Evolutionary conservation across 2,888 invertebrate species (phyloP).

Genomic region (Oeneis ivallda): DNA sequence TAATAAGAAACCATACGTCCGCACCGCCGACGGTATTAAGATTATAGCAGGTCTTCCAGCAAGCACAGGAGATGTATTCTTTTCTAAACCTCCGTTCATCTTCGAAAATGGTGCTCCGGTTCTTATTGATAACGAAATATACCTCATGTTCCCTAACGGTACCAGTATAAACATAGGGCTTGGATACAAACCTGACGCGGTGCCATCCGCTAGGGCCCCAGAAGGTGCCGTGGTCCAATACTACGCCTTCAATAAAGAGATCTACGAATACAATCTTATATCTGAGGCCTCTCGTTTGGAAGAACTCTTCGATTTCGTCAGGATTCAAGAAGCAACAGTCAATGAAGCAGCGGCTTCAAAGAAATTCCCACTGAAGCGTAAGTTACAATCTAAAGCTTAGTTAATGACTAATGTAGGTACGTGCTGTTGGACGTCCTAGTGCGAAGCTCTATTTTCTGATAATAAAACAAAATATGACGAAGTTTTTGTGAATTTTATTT

Average conservation of each 20-base stretch:
- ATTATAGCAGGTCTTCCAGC: slow-evolving; percentile 57
- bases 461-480: not conserved
- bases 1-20: slow-evolving; percentile 52
- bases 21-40: slow-evolving; percentile 46
- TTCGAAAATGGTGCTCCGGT: slow-evolving; percentile 50
- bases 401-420: too few species aligned
- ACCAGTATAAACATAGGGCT: slow-evolving; percentile 36
- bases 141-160: slow-evolving; percentile 52
- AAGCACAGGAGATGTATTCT: slow-evolving; percentile 42
- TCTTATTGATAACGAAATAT: slow-evolving; percentile 50
- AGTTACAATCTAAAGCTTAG: not conserved
- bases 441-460: not conserved
- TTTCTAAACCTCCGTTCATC: slow-evolving; percentile 56
- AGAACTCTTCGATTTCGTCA: slow-evolving; percentile 47
- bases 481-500: not conserved
- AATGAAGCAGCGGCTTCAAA: slow-evolving; percentile 25
- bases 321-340: slow-evolving; percentile 46
- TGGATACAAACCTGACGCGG: slow-evolving; percentile 41
- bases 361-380: not conserved
- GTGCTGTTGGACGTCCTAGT: not conserved
- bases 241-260: slow-evolving; percentile 59
- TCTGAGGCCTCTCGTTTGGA: slow-evolving; percentile 38
- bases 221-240: slow-evolving; percentile 60
- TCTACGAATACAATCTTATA: slow-evolving; percentile 61
- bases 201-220: slow-evolving; percentile 56